Percentiles rank a stretch among this genome's conserved stretches.
Conservation (phyloP, 2,113 vertebrate genomes). For the Vulpes vulpes region DNA sequence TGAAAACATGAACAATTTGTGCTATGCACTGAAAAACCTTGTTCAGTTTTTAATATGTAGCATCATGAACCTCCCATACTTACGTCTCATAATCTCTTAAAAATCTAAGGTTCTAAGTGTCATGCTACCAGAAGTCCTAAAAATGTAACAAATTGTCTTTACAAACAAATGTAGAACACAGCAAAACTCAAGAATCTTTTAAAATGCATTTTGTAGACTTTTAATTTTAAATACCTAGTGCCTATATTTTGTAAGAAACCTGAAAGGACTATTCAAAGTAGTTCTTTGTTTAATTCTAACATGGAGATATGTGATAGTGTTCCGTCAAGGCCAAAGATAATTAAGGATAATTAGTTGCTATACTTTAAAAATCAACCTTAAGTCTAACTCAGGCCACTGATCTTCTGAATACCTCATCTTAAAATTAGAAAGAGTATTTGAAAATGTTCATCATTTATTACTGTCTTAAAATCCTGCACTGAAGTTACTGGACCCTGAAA, state of each 20-base stretch:
- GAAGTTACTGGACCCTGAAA: slow-evolving; percentile 84
- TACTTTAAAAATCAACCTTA: slow-evolving; percentile 33
- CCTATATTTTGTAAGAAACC: not conserved
- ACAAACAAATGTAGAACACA: slow-evolving; percentile 28
- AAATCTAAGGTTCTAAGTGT: slow-evolving; percentile 25
- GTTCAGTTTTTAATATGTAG: slow-evolving; percentile 80
- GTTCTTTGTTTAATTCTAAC: slow-evolving; percentile 33
- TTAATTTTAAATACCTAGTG: slow-evolving; percentile 6
- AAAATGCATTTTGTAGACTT: slow-evolving; percentile 36
- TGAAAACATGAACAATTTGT: slow-evolving; percentile 65
- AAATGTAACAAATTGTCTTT: not conserved
- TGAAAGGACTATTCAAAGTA: slow-evolving; percentile 5
- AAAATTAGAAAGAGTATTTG: slow-evolving; percentile 48
- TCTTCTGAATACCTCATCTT: not conserved
- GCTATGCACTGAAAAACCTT: slow-evolving; percentile 67
- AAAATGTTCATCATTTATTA: slow-evolving; percentile 65
- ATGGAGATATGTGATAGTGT: not conserved
- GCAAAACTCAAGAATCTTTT: slow-evolving; percentile 25
- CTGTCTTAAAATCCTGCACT: slow-evolving; percentile 67
- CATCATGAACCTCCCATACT: slow-evolving; percentile 81
- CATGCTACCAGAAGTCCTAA: slow-evolving; percentile 14
- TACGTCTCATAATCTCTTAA: slow-evolving; percentile 72
- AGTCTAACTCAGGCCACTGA: not conserved
- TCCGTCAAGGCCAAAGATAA: slow-evolving; percentile 5
- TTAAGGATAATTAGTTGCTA: slow-evolving; percentile 9